Conservation (phyloP, 2,113 vertebrate genomes). For the Tachuris rubrigastra region DNA sequence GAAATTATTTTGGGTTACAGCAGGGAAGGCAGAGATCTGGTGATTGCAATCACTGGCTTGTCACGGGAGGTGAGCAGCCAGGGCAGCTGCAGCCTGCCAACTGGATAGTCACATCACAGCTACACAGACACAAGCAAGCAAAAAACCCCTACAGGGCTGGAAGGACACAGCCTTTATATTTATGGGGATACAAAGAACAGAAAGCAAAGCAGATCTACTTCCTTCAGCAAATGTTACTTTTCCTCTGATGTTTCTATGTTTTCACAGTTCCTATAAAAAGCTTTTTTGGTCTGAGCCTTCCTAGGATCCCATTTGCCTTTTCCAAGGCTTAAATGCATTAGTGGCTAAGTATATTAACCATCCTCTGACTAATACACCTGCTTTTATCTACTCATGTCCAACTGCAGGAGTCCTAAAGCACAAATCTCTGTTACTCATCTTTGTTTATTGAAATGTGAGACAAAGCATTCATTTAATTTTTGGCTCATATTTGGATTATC, state of each 20-base stretch:
- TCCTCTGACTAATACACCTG: neutral
- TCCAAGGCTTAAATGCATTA: neutral
- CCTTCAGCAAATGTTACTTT: neutral
- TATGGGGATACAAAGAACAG: neutral
- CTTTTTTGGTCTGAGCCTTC: neutral
- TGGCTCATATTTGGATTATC: neutral
- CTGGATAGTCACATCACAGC: neutral
- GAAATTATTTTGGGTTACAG: conserved; percentile 20
- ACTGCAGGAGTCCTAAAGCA: neutral
- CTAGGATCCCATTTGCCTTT: neutral
- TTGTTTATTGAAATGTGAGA: neutral
- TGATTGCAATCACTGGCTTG: conserved; percentile 10
- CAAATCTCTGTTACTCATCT: neutral
- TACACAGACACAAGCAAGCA: neutral
- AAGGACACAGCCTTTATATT: neutral
- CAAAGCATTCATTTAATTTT: neutral
- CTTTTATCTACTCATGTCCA: neutral
- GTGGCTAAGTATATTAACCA: neutral
- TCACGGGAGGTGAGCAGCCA: conserved; percentile 14
- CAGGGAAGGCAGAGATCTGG: conserved; percentile 16
- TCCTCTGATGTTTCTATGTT: neutral
- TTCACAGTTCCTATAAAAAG: neutral
- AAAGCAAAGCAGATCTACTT: neutral
- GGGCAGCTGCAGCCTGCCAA: conserved; percentile 12
- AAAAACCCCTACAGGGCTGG: neutral